A percentile compares a stretch with the other conserved stretches of the same genome.
Conservation (phyloP, 2,888 invertebrate genomes). For the Caenorhabditis wallacei region DNA sequence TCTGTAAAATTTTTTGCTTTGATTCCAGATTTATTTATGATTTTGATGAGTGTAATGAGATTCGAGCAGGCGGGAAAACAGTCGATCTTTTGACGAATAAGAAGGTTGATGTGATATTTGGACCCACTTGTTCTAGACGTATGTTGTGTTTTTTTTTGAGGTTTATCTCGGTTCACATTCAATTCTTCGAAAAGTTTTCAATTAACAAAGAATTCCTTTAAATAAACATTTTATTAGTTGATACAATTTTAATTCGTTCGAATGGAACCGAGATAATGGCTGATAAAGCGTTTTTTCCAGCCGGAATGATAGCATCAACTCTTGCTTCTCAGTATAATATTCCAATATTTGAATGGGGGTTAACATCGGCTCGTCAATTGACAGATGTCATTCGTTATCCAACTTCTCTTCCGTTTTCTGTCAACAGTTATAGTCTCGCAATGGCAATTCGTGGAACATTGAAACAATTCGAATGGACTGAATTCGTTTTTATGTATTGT, state of each 20-base stretch:
- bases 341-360: slow-evolving; percentile 68
- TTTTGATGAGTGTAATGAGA: slow-evolving; percentile 70
- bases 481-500: slow-evolving; percentile 76
- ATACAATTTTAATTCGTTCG: too few species aligned
- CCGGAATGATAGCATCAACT: slow-evolving; percentile 62
- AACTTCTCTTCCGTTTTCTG: slow-evolving; percentile 61
- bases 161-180: too few species aligned
- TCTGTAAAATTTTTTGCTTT: background rate
- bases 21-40: slow-evolving; percentile 55
- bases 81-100: slow-evolving; percentile 48
- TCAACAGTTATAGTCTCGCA: slow-evolving; percentile 58
- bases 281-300: slow-evolving; percentile 44
- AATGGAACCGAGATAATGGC: background rate
- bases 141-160: too few species aligned
- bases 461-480: slow-evolving; percentile 72
- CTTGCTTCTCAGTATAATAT: slow-evolving; percentile 66
- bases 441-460: slow-evolving; percentile 65
- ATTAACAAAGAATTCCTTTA: too few species aligned
- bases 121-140: slow-evolving; percentile 67
- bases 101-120: slow-evolving; percentile 69
- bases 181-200: too few species aligned
- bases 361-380: slow-evolving; percentile 54
- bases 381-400: slow-evolving; percentile 62
- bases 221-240: too few species aligned
- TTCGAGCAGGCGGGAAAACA: slow-evolving; percentile 51